Base-by-base conservation (phyloP, 2,888 invertebrate species). In the Tachystola acroxantha region DNA sequence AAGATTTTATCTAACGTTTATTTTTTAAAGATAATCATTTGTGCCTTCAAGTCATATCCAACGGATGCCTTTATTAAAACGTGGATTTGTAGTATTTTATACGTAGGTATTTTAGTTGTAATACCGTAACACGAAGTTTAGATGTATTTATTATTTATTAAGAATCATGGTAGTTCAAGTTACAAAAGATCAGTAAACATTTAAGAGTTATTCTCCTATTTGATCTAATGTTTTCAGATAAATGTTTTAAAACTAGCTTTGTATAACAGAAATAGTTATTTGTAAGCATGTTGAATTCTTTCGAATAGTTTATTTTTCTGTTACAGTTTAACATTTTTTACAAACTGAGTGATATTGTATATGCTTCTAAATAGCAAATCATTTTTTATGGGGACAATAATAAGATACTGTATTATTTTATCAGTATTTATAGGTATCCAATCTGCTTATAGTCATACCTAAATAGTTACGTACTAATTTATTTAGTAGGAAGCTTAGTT, bases 1-100 rank as follows among this genome's bases (percentile, higher is more conserved):
- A 45, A 53, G 63, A 63, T 57, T 64, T 57, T 56, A 61, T 58
- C 56, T 57, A 57, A 56, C 58, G 63, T 61, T 63, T 62, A 55
- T 71, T 64, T 67, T 33, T 5, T 42, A 50, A 42, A 37, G 53
- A 57, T 53, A 65, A 67, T 59, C 62, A 62, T 74, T 75, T 73
- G 84, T 85, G 85, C 85, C 85, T 86, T 85, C 69, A 61, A 76
- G 77, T 84, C 84, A 85, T 81, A 81, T 84, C 82, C 61, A 69
- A 82, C 73, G 71, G 65, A 71, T 78, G 82, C 81, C 82, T 84
- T 84, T 70, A 63, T 58, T 61, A 53, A 64, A 58, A 64, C 60
- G 65, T 73, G 67, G 73, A 71, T 66, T 70, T 68, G 72, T 79
- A 79, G 76, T 58, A 68, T 68, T 76, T 73, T 75, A 71, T 80